Evolutionary conservation across 1,140 invertebrate genomes (phyloP), one percentile per base, ranked within the genome.

Genomic region (Idris sp.): DNA sequence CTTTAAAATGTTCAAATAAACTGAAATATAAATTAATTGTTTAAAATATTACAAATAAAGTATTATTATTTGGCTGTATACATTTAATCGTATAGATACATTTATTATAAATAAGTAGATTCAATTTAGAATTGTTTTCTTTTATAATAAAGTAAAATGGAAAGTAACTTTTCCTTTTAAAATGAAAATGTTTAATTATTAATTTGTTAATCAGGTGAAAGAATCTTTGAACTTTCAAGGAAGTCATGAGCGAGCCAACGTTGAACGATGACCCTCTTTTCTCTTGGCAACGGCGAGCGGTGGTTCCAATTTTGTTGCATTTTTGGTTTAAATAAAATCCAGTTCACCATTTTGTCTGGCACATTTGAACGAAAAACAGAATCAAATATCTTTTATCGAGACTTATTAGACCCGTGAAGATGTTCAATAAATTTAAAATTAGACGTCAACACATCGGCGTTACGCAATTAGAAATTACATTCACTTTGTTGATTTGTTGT

Each of bases 181-280:
- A n/a, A n/a, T n/a, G n/a, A n/a, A n/a, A 16, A 44, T 54, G 51
- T 40, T 40, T 40, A 72, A 62, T 56, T 49, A 51, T 18, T 49
- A 48, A 54, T 71, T 56, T 0, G 41, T 14, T 13, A 43, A 48
- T 9, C 4, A 38, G 41, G 48, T 13, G 19, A 46, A 58, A 35
- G 49, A 62, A 62, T 62, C 30, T 62, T 62, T 72, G 68, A 72
- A 72, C 68, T 72, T 72, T 72, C 56, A 25, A 56, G 68, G 68
- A 72, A 64, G 68, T 64, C n/a, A 54, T 22, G n/a, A 35, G 68
- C 43, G 43, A 62, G 58, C 58, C 68, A 64, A 51, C 68, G 56
- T 9, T 72, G 68, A 72, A 64, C 67, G 67, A 72, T 72, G 67
- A 72, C 67, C 67, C 67, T 72, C 67, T 72, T 71, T 72, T 72